phyloP scores from a whole-genome alignment of 1,140 invertebrate genomes.

The Notospermus geniculatus region DNA sequence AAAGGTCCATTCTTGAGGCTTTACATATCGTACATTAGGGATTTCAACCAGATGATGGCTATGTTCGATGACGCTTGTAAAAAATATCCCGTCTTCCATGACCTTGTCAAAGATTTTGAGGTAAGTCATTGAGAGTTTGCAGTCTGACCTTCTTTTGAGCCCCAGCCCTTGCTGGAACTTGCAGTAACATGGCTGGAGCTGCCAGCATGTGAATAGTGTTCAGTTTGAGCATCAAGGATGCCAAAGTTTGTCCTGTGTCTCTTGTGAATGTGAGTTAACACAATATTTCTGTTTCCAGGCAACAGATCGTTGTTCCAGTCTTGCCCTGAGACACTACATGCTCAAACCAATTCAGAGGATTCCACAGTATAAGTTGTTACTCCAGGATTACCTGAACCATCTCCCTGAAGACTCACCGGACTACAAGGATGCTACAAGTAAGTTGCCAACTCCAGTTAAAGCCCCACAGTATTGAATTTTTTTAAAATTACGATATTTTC shows the following conservation, averaged over 20 bases:
- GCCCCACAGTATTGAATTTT: too few species aligned
- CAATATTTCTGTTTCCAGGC: constrained; percentile 23
- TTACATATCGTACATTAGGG: constrained; percentile 70
- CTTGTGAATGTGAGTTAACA: too few species aligned
- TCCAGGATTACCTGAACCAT: constrained; percentile 65
- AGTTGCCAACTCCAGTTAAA: constrained; percentile 19
- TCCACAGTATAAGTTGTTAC: constrained; percentile 67
- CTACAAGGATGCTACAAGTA: constrained; percentile 64
- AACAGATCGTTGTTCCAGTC: constrained; percentile 62
- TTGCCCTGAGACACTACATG: constrained; percentile 72
- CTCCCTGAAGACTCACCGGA: constrained; percentile 63
- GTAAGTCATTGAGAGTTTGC: constrained; percentile 39
- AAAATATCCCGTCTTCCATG: constrained; percentile 65
- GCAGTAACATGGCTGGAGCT: too few species aligned
- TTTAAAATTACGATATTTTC: too few species aligned
- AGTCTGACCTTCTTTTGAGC: too few species aligned
- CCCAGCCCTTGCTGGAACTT: too few species aligned
- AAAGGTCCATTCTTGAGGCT: constrained; percentile 76
- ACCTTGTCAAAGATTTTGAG: constrained; percentile 68
- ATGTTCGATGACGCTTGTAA: constrained; percentile 64
- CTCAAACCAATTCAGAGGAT: constrained; percentile 75
- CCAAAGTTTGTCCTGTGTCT: too few species aligned
- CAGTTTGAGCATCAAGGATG: too few species aligned
- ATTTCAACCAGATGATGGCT: constrained; percentile 67
- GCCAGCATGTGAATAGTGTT: too few species aligned